Conservation (phyloP, 2,888 invertebrate species). For the Eledona agricola region DNA sequence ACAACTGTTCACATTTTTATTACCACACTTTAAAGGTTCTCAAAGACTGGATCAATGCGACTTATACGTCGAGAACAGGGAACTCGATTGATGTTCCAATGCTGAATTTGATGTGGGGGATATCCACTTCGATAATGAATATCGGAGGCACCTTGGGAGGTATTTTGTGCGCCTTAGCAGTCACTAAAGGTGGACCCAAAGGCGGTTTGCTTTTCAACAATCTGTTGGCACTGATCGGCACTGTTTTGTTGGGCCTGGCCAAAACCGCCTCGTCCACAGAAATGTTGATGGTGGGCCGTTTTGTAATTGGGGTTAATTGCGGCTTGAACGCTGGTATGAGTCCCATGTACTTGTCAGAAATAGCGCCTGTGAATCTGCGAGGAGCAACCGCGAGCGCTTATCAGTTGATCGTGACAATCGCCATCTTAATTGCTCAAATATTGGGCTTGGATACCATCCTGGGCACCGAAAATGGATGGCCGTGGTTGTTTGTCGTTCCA, state of each 20-base stretch:
- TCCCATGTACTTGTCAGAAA: constrained; percentile 89
- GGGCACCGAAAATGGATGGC: constrained; percentile 79
- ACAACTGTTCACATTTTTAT: too few species aligned
- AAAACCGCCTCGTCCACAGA: constrained; percentile 76
- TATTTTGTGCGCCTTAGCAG: too few species aligned
- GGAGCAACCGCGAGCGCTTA: constrained; percentile 90
- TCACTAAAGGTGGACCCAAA: constrained; percentile 76
- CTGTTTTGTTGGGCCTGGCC: constrained; percentile 72
- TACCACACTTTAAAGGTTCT: constrained; percentile 3
- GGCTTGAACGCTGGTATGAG: constrained; percentile 87
- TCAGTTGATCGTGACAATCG: constrained; percentile 87
- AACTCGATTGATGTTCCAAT: too few species aligned
- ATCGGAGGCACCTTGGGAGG: constrained; percentile 81
- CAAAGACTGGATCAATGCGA: constrained; percentile 9
- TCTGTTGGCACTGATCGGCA: constrained; percentile 74
- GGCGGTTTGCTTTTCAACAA: constrained; percentile 84
- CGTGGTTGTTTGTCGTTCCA: constrained; percentile 74
- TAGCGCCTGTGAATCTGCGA: constrained; percentile 81
- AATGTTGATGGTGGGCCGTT: constrained; percentile 80
- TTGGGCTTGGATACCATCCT: constrained; percentile 76
- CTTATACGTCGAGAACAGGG: neutral
- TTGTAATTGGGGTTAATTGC: constrained; percentile 82
- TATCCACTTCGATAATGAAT: too few species aligned
- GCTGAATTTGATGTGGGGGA: constrained; percentile 82
- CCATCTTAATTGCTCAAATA: constrained; percentile 80